Conservation (phyloP, 2,888 invertebrate genomes). For the Entomobrya multifasciata region DNA sequence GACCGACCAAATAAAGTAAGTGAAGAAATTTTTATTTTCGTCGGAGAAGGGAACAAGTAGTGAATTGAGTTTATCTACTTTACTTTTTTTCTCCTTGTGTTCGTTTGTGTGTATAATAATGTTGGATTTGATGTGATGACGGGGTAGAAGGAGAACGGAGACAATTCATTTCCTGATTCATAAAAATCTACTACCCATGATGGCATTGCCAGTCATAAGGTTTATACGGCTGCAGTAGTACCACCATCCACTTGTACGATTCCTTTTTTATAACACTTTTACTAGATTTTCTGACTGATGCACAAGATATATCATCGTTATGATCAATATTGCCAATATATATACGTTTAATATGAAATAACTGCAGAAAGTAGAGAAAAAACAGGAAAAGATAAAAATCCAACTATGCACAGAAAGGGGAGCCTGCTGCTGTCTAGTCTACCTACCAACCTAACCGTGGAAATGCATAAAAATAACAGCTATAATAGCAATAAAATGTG, state of each 20-base stretch:
- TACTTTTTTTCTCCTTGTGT: no score
- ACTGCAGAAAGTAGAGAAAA: background rate
- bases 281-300: no score
- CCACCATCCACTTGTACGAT: conserved; percentile 60
- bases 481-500: conserved; percentile 35
- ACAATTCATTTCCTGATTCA: conserved; percentile 71
- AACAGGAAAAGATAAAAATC: background rate
- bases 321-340: conserved; percentile 20
- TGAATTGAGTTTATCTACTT: conserved; percentile 64
- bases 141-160: conserved; percentile 14
- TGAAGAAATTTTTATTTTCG: background rate
- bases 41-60: conserved; percentile 2
- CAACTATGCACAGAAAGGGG: background rate
- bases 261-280: conserved; percentile 20
- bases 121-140: background rate
- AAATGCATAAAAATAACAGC: conserved; percentile 25
- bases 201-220: no score
- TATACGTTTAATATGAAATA: background rate
- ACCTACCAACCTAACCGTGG: no score
- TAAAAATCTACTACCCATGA: conserved; percentile 27
- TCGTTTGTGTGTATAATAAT: background rate
- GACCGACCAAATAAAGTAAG: background rate
- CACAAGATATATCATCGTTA: conserved; percentile 23
- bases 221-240: background rate
- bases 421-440: no score